These are phyloP conservation scores for Bujurquina vittata DNA, from an alignment of 2,113 vertebrate genomes.

Conservation along the genomic window DNA sequence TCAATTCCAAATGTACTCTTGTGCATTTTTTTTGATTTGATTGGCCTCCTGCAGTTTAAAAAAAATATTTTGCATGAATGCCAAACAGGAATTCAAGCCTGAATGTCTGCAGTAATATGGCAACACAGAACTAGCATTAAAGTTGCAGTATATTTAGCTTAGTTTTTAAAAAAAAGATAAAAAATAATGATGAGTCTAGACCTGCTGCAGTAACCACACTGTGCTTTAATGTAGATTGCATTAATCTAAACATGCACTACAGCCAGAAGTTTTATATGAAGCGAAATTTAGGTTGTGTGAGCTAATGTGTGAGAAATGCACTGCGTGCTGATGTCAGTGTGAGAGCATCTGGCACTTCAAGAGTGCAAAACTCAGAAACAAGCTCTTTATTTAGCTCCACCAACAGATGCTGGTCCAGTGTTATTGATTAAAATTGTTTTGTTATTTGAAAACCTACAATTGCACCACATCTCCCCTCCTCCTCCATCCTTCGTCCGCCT, in stretches of 20 bases:
- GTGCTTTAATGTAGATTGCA: background rate
- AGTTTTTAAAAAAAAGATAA: background rate
- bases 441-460: constrained; percentile 13
- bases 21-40: background rate
- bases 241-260: constrained; percentile 1
- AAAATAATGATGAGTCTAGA: background rate
- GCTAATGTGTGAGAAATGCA: constrained; percentile 8
- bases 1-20: background rate
- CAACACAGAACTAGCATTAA: background rate
- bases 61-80: background rate
- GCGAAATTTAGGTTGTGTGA: constrained; percentile 31
- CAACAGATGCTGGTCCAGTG: constrained; percentile 5
- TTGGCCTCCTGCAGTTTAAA: background rate
- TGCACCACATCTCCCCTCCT: constrained; percentile 7
- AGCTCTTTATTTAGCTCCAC: background rate
- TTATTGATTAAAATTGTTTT: constrained; percentile 42
- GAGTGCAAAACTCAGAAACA: background rate
- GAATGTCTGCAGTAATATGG: background rate
- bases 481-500: constrained; percentile 29
- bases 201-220: background rate
- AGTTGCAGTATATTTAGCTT: background rate
- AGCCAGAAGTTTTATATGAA: constrained; percentile 15
- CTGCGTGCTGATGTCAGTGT: constrained; percentile 26
- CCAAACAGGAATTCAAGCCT: background rate
- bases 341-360: constrained; percentile 23